Evolutionary conservation across 2,888 invertebrate species (phyloP).

Genomic region (Eilema caniola): DNA sequence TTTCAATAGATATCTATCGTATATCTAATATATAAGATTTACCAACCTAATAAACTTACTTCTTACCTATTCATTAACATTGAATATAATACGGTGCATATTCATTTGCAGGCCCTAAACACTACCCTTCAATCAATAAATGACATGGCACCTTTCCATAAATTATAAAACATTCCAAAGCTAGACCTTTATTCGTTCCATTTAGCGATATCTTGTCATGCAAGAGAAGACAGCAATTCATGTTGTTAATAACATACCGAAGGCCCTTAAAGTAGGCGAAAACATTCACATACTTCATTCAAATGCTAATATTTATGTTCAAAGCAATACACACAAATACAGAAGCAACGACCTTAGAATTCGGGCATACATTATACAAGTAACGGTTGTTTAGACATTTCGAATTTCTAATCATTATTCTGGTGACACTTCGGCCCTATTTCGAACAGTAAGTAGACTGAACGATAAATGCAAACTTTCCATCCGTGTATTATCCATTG

Average conservation of each 20-base stretch:
- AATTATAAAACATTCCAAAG: slow-evolving; percentile 21
- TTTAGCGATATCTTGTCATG: slow-evolving; percentile 43
- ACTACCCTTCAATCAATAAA: neutral
- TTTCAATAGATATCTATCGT: too few species aligned
- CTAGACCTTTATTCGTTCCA: slow-evolving; percentile 37
- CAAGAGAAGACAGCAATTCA: slow-evolving; percentile 28
- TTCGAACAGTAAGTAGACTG: slow-evolving; percentile 30
- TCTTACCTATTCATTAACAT: neutral
- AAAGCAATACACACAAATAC: slow-evolving; percentile 34
- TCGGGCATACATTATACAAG: slow-evolving; percentile 46
- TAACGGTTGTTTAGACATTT: slow-evolving; percentile 59
- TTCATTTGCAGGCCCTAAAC: neutral
- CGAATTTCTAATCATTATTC: slow-evolving; percentile 61
- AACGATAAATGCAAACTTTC: slow-evolving; percentile 14
- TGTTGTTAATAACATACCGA: slow-evolving; percentile 33
- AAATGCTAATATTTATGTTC: slow-evolving; percentile 56
- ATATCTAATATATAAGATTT: neutral
- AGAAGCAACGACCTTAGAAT: slow-evolving; percentile 54
- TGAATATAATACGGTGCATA: neutral
- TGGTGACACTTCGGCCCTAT: slow-evolving; percentile 56
- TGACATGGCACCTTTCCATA: neutral
- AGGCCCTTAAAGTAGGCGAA: slow-evolving; percentile 44
- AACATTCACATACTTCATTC: slow-evolving; percentile 35
- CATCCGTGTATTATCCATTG: slow-evolving; percentile 12
- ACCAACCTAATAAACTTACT: neutral